Evolutionary conservation across 2,113 vertebrate species (phyloP).

Genomic region (Pygoscelis adeliae): DNA sequence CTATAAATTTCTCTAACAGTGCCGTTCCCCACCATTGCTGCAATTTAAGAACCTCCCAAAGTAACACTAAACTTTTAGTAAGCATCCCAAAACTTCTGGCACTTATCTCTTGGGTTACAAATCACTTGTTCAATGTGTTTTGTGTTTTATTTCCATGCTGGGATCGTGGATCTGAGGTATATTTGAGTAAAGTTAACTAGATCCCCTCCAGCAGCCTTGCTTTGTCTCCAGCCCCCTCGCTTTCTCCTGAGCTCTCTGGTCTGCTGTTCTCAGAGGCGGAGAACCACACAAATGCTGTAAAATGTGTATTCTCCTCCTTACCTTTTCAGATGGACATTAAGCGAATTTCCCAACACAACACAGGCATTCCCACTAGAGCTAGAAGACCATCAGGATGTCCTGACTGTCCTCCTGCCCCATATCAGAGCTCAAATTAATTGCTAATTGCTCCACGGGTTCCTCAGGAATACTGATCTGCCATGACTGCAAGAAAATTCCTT

Average conservation of each 20-base stretch:
- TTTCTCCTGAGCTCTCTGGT: background rate
- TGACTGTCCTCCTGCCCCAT: fast-evolving
- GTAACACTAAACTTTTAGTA: background rate
- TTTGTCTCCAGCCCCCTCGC: background rate
- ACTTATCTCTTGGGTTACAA: background rate
- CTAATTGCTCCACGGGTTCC: background rate
- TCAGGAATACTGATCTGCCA: background rate
- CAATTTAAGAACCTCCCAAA: background rate
- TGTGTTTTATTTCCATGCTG: background rate
- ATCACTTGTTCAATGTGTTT: background rate
- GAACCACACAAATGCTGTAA: background rate
- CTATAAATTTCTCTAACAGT: background rate
- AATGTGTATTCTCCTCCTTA: background rate
- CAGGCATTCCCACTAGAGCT: background rate
- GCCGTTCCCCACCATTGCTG: background rate
- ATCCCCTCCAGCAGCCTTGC: background rate
- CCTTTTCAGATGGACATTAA: background rate
- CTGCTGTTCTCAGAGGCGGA: background rate
- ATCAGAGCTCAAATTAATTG: background rate
- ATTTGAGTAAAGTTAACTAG: background rate
- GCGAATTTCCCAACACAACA: background rate
- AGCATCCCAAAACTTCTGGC: background rate
- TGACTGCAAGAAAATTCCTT: background rate
- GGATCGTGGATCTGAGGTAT: background rate
- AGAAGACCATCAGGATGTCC: background rate